Percentiles rank a stretch among this genome's conserved stretches.
phyloP scores from a whole-genome alignment of 2,113 vertebrate genomes.

The Crotalus horridus region DNA sequence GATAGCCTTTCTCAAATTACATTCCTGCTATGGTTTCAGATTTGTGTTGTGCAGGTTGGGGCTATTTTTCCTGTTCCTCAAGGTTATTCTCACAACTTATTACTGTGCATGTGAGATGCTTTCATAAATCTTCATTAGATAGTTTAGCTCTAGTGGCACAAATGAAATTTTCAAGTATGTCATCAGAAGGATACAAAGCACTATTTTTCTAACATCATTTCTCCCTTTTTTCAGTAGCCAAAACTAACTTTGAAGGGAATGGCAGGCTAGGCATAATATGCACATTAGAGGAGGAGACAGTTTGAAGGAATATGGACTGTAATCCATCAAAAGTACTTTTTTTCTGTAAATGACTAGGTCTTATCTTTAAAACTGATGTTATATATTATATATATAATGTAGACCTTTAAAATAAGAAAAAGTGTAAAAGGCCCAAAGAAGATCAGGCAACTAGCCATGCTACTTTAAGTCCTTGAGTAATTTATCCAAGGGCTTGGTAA shows the following conservation, averaged over 20 bases:
- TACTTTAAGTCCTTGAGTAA: conserved; percentile 51
- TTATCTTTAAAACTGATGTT: conserved; percentile 38
- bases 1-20: neutral
- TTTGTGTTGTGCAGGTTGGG: neutral
- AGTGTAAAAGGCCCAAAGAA: conserved; percentile 47
- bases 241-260: neutral
- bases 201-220: neutral
- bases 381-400: conserved; percentile 4
- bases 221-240: neutral
- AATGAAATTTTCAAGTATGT: neutral
- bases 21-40: neutral
- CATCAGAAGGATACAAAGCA: neutral
- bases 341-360: conserved; percentile 27
- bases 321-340: neutral
- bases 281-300: neutral
- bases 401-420: conserved; percentile 20
- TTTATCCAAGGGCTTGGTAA: conserved; percentile 54
- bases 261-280: neutral
- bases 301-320: neutral
- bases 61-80: neutral
- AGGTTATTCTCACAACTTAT: neutral
- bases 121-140: neutral
- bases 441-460: conserved; percentile 22
- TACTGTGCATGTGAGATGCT: neutral
- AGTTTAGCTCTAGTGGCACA: neutral